phyloP scores from a whole-genome alignment of 2,888 invertebrate species.

The Drosophila recens region DNA sequence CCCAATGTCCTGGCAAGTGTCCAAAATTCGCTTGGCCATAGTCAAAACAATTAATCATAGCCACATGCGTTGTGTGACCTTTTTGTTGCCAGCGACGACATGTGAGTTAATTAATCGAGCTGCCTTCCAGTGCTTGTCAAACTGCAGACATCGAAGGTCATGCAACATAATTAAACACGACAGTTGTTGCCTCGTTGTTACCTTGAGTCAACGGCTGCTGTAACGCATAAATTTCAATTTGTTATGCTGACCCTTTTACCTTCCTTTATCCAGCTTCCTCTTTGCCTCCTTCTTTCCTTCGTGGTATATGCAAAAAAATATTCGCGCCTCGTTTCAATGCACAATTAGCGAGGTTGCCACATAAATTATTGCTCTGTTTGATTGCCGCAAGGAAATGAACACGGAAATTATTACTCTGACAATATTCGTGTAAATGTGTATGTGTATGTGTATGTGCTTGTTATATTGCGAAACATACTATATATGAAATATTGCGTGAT shows the following conservation, averaged over 20 bases:
- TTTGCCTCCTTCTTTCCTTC: background rate
- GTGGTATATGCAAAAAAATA: constrained; percentile 67
- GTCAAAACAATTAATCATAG: constrained; percentile 67
- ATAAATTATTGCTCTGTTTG: constrained; percentile 71
- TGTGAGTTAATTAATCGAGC: constrained; percentile 77
- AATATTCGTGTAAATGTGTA: background rate
- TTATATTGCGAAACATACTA: constrained; percentile 16
- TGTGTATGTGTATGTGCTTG: constrained; percentile 20
- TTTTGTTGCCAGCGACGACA: constrained; percentile 50
- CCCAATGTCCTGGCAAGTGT: constrained; percentile 25
- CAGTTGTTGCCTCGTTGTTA: constrained; percentile 22
- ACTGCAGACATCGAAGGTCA: constrained; percentile 67
- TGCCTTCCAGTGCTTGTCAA: constrained; percentile 60
- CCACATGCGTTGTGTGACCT: constrained; percentile 56
- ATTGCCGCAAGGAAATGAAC: constrained; percentile 58
- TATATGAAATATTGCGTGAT: constrained; percentile 32
- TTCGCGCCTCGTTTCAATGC: constrained; percentile 67
- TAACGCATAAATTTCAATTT: constrained; percentile 79
- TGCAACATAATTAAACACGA: constrained; percentile 59
- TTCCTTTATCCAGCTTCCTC: too few species aligned
- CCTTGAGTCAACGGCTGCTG: constrained; percentile 38
- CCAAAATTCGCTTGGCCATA: constrained; percentile 36
- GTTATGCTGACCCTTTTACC: constrained; percentile 35
- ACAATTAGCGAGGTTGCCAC: constrained; percentile 63
- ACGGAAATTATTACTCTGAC: constrained; percentile 63